phyloP scores from a whole-genome alignment of 2,797 vertebrate species.

The Gadopsis marmoratus region DNA sequence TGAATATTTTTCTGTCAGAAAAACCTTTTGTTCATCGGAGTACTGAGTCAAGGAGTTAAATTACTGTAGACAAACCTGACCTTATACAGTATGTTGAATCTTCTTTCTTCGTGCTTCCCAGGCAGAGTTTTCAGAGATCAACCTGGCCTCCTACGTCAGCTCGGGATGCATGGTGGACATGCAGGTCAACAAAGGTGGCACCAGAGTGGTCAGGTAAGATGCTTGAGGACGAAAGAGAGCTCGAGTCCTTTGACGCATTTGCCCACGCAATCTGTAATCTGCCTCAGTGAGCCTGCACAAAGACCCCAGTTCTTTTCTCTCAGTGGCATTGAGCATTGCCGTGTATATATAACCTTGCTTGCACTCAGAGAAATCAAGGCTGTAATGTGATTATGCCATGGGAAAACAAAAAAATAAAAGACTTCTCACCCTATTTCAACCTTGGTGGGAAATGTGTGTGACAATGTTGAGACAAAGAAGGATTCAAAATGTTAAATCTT shows the following conservation, averaged over 20 bases:
- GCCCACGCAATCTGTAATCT: constrained; percentile 35
- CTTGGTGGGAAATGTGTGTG: not conserved
- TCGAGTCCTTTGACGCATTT: constrained; percentile 16
- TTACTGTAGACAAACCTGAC: not conserved
- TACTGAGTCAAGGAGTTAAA: not conserved
- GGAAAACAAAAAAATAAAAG: constrained; percentile 1
- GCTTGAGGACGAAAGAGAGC: not conserved
- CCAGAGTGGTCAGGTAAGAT: constrained; percentile 94
- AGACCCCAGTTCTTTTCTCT: constrained; percentile 41
- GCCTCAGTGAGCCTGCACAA: constrained; percentile 52
- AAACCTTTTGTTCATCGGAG: constrained; percentile 6
- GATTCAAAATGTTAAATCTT: not conserved
- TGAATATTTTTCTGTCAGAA: constrained; percentile 13
- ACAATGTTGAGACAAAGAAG: not conserved
- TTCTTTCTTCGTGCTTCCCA: constrained; percentile 70
- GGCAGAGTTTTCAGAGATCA: constrained; percentile 97
- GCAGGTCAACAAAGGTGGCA: constrained; percentile 92
- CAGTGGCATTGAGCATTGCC: constrained; percentile 25
- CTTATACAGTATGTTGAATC: not conserved
- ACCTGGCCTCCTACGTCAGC: constrained; percentile 92
- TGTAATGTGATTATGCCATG: constrained; percentile 42
- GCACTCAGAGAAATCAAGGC: constrained; percentile 33
- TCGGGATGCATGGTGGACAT: constrained; percentile 96
- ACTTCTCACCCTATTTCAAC: constrained; percentile 1
- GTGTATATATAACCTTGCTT: constrained; percentile 26